phyloP scores from a whole-genome alignment of 2,888 invertebrate genomes.

The Eristalis tenax region DNA sequence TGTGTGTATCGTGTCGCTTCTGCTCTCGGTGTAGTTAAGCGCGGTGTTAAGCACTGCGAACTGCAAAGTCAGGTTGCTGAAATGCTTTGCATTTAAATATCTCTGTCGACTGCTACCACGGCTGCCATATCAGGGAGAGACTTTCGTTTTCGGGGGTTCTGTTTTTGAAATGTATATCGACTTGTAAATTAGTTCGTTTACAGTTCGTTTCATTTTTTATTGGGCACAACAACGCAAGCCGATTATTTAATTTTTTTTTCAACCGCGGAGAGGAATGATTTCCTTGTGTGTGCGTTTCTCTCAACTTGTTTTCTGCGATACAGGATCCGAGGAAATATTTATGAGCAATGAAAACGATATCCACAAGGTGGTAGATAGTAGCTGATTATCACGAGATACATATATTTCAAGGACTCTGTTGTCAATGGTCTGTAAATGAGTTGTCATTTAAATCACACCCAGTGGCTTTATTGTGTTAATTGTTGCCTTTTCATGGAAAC shows the following conservation, averaged over 20 bases:
- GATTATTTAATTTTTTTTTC: slow-evolving; percentile 15
- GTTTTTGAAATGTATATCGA: slow-evolving; percentile 55
- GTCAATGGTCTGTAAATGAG: background rate
- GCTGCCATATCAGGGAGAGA: background rate
- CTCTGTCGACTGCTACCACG: slow-evolving; percentile 18
- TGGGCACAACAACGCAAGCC: slow-evolving; percentile 55
- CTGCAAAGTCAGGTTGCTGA: slow-evolving; percentile 64
- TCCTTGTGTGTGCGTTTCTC: background rate
- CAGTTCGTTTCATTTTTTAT: slow-evolving; percentile 51
- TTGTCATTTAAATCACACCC: background rate
- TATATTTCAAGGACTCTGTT: slow-evolving; percentile 3
- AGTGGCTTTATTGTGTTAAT: background rate
- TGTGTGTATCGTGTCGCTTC: slow-evolving; percentile 61
- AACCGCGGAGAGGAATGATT: background rate
- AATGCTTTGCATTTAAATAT: slow-evolving; percentile 64
- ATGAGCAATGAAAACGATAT: slow-evolving; percentile 29
- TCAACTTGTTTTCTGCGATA: background rate
- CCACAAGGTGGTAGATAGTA: slow-evolving; percentile 15
- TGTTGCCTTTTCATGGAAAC: too few relatives aligned
- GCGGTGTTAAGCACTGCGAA: slow-evolving; percentile 48
- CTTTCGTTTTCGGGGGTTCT: slow-evolving; percentile 29
- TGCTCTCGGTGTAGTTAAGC: slow-evolving; percentile 44
- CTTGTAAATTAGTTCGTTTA: slow-evolving; percentile 66
- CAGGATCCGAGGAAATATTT: background rate
- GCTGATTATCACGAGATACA: slow-evolving; percentile 35